Evolutionary conservation across 2,113 vertebrate genomes (phyloP).

Genomic region (Arenaria interpres): DNA sequence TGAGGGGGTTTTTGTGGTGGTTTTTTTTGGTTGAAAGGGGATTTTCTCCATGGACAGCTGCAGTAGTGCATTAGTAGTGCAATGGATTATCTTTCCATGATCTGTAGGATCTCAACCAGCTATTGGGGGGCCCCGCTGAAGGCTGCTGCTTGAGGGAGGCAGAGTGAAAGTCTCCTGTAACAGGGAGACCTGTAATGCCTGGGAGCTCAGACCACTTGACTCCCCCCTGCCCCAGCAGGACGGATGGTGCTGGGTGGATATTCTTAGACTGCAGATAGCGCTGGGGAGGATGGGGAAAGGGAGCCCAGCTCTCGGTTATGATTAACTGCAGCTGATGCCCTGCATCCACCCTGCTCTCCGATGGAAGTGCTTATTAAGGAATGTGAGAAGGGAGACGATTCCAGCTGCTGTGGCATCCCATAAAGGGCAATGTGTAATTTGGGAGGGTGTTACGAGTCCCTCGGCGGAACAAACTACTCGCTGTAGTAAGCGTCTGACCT

Average conservation of each 20-base stretch:
- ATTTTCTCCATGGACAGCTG: conserved; percentile 70
- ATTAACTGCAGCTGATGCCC: conserved; percentile 24
- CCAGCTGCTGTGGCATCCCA: conserved; percentile 40
- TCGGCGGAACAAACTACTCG: neutral
- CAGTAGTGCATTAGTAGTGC: conserved; percentile 63
- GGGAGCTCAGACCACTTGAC: neutral
- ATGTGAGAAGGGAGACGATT: conserved; percentile 20
- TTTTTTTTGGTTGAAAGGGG: conserved; percentile 56
- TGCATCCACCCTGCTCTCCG: neutral
- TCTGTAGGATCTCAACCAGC: conserved; percentile 62
- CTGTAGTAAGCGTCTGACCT: conserved; percentile 35
- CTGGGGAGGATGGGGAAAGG: neutral
- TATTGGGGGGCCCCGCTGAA: conserved; percentile 32
- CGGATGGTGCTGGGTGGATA: conserved; percentile 10
- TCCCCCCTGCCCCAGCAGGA: neutral
- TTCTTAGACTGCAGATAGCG: conserved; percentile 44
- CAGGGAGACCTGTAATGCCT: neutral
- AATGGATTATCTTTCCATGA: conserved; percentile 69
- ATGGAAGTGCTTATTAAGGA: conserved; percentile 56
- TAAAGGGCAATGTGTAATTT: conserved; percentile 52
- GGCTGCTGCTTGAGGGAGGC: conserved; percentile 46
- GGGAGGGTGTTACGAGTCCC: conserved; percentile 40
- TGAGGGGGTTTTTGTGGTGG: too few species aligned
- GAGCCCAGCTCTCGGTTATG: neutral
- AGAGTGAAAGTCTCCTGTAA: conserved; percentile 49